Conservation (phyloP, 2,888 invertebrate genomes). For the Pandemis corylana region DNA sequence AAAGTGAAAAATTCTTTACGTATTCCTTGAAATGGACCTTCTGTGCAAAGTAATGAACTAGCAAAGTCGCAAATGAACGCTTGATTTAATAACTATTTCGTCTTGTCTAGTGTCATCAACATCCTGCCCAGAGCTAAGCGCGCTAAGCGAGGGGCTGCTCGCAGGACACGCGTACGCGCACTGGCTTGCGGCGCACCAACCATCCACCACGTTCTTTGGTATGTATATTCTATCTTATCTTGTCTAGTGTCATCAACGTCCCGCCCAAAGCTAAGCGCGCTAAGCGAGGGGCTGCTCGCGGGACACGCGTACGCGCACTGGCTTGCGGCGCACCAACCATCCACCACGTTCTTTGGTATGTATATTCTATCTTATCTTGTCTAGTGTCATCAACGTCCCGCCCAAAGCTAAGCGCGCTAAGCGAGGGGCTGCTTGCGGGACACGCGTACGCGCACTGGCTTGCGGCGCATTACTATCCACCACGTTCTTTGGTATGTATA, state of each 20-base stretch:
- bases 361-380: not conserved
- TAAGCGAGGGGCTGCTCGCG: slow-evolving; percentile 61
- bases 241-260: no score
- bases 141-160: slow-evolving; percentile 54
- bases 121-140: no score
- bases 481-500: no score
- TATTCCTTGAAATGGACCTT: no score
- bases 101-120: no score
- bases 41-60: no score
- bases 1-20: no score
- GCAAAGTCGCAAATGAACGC: no score
- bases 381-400: no score
- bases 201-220: slow-evolving; percentile 73
- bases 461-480: no score
- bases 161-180: slow-evolving; percentile 81
- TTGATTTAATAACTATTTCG: not conserved
- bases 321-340: slow-evolving; percentile 76
- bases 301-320: slow-evolving; percentile 81
- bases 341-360: slow-evolving; percentile 72
- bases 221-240: slow-evolving; percentile 34
- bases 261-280: no score
- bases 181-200: slow-evolving; percentile 78
- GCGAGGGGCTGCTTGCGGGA: slow-evolving; percentile 67
- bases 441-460: slow-evolving; percentile 56
- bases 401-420: no score